Conservation (phyloP, 1,140 invertebrate genomes). For the Watersipora subatra region DNA sequence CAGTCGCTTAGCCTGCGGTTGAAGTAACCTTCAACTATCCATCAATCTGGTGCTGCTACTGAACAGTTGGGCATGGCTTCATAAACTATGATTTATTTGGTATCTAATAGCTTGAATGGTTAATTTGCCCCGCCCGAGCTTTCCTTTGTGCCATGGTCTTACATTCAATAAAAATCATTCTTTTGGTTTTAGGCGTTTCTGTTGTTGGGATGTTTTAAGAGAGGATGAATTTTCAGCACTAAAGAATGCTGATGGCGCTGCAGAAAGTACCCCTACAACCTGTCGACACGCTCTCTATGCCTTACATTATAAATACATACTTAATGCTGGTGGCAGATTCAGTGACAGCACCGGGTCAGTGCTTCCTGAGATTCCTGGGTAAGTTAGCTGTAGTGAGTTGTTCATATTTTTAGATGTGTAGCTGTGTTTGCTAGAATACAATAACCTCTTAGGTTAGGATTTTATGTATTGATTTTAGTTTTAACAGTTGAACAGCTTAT, state of each 20-base stretch:
- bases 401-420: not conserved
- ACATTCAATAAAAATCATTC: no score
- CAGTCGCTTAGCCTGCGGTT: not conserved
- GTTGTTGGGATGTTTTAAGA: conserved; percentile 79
- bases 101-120: no score
- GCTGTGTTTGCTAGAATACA: not conserved
- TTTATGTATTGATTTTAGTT: not conserved
- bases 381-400: conserved; percentile 7
- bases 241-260: conserved; percentile 76
- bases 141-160: no score
- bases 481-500: no score
- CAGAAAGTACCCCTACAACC: conserved; percentile 80
- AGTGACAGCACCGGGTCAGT: conserved; percentile 41
- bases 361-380: conserved; percentile 45
- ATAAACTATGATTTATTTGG: no score
- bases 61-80: no score
- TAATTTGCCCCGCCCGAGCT: no score
- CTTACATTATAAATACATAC: conserved; percentile 69
- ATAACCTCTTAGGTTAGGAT: not conserved
- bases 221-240: conserved; percentile 91
- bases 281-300: conserved; percentile 61
- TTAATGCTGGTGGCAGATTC: conserved; percentile 64
- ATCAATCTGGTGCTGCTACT: no score
- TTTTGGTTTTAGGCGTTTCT: conserved; percentile 53
- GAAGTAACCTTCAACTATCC: no score